Base-by-base conservation (phyloP, 1,140 invertebrate genomes). In the Platorchestia sp. region DNA sequence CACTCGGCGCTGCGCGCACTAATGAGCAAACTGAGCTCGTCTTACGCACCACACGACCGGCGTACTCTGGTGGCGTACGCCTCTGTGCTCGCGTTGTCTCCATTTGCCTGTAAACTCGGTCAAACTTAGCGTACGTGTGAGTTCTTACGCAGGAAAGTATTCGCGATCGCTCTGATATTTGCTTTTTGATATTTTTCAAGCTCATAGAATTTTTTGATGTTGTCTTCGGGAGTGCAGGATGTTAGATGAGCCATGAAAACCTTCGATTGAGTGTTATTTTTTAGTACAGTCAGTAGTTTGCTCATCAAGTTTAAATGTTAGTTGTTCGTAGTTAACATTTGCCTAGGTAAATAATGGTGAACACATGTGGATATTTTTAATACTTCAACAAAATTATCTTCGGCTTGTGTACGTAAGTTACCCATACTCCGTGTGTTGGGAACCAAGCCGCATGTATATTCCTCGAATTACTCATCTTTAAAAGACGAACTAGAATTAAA, bases 21-120 rank as follows among this genome's bases (percentile, higher is more conserved):
- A 93, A 93, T 93, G 91, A 93, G 91, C 43, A n/a, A 36, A 45
- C 45, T 36, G 45, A 47, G 91, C 47, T 45, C 91, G n/a, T 45
- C 19, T 40, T 7, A 93, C 10, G 91, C 44, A 89, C 87, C 43
- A 42, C n/a, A 5, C 87, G 36, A 5, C 87, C 87, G 10, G 5
- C 0, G 41, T 36, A 86, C 41, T 5, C n/a, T 41, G n/a, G 43
- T 3, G n/a, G 87, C 43, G 10, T 5, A 42, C 5, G 87, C 41
- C 14, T 36, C 36, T 36, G n/a, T 7, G 43, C n/a, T 89, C 0
- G 87, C 22, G 87, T 89, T 42, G 87, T 42, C 3, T 42, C 42
- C 42, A 42, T 89, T 42, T 89, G 86, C 7, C 36, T 6, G n/a
- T 42, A 43, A 42, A 5, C n/a, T 22, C 14, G n/a, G 22, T 10